Evolutionary conservation across 2,113 vertebrate genomes (phyloP).

Genomic region (Sclerurus mexicanus): DNA sequence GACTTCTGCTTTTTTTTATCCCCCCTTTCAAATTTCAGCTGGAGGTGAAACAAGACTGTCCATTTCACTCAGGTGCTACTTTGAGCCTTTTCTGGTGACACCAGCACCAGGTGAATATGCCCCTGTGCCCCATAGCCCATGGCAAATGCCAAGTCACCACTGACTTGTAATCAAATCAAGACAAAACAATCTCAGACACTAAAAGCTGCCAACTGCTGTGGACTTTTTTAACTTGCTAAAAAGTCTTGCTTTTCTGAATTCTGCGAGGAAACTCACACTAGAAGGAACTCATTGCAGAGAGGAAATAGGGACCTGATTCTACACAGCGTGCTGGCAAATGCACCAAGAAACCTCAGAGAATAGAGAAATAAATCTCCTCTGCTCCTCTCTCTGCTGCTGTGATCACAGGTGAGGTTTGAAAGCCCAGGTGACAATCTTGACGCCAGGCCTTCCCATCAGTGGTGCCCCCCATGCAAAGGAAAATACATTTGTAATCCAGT

Average conservation of each 20-base stretch:
- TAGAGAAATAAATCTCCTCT: neutral
- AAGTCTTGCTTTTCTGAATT: neutral
- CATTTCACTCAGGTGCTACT: neutral
- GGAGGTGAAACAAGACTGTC: neutral
- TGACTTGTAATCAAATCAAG: neutral
- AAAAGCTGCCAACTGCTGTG: neutral
- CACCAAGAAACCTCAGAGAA: neutral
- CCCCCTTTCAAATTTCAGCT: neutral
- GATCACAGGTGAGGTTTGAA: neutral
- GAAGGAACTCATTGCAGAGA: neutral
- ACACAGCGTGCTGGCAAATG: neutral
- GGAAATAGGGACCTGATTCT: neutral
- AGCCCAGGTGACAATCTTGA: neutral
- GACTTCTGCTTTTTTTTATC: too few species aligned
- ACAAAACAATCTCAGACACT: neutral
- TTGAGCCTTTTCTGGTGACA: neutral
- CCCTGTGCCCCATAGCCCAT: neutral
- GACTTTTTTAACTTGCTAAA: neutral
- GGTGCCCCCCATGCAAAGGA: rapidly evolving
- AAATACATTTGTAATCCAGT: neutral
- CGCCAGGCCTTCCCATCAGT: neutral
- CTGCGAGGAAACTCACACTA: neutral
- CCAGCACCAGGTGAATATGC: neutral
- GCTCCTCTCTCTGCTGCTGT: neutral
- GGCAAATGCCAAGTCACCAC: neutral